Percentiles rank a stretch among this genome's conserved stretches.
phyloP scores from a whole-genome alignment of 2,888 invertebrate genomes.

The Myopa tessellatipennis region DNA sequence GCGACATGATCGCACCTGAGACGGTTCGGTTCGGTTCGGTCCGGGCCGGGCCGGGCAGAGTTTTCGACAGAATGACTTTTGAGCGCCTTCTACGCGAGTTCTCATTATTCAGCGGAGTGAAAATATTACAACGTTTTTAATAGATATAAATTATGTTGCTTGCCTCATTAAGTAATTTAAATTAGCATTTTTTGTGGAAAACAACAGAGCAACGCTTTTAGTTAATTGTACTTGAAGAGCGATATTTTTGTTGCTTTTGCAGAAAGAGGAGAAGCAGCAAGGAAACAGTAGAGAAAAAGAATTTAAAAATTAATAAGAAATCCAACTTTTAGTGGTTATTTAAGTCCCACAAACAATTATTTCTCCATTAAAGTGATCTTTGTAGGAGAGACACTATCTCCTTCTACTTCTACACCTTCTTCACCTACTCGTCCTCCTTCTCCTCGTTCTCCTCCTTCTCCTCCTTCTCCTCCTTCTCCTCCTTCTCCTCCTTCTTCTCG shows the following conservation, averaged over 20 bases:
- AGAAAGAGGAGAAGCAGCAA: too few relatives aligned
- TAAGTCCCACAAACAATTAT: too few relatives aligned
- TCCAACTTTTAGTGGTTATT: too few relatives aligned
- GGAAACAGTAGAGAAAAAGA: background rate
- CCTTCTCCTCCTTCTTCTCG: too few relatives aligned
- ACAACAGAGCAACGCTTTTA: background rate
- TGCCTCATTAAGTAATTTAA: conserved; percentile 13
- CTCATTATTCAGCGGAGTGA: background rate
- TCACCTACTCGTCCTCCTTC: too few relatives aligned
- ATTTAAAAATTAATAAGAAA: background rate
- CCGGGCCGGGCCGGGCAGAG: background rate
- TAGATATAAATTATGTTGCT: conserved; percentile 1
- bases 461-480: too few relatives aligned
- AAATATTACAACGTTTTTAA: conserved; percentile 1
- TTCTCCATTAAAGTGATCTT: background rate
- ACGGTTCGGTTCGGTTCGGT: background rate
- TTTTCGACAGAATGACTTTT: too few relatives aligned
- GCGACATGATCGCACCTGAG: conserved; percentile 13
- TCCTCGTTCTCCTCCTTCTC: too few relatives aligned
- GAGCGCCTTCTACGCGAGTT: too few relatives aligned
- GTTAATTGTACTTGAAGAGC: background rate
- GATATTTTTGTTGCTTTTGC: background rate
- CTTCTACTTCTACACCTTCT: too few relatives aligned
- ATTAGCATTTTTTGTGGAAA: conserved; percentile 1
- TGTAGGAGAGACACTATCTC: too few relatives aligned